Base-by-base conservation (phyloP, 2,113 vertebrate genomes). In the Emydura subglobosa region DNA sequence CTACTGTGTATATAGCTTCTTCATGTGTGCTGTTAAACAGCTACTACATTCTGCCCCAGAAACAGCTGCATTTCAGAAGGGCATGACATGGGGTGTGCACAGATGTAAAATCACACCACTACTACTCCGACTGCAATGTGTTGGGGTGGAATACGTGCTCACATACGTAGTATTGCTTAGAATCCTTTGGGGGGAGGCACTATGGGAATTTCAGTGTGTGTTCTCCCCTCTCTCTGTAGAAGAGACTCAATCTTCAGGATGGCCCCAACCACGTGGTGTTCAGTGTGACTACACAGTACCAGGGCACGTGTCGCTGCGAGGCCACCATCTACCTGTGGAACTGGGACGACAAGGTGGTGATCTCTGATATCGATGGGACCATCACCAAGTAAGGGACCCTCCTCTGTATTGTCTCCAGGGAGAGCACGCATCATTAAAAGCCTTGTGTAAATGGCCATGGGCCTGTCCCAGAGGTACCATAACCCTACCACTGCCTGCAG, bases 331-430 rank as follows among this genome's bases (percentile, higher is more conserved):
- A 99, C 97, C 97, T 99, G 94, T 99, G 99, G 99, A 99, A 99
- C 91, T 99, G 99, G 98, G 97, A 99, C 0, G 99, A 99, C 97
- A 99, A 98, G 47, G 98, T 99, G 97, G 98, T 99, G 96, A 99
- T 99, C 96, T 99, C 99, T 0, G 99, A 99, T 98, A 99, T 99
- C 1, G 99, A 99, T 1, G 99, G 99, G 81, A 99, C 99, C 94
- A 99, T 99, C 97, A 99, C 99, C 29, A 99, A 98, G 99, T 99
- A 97, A 98, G 97, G 78, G 55, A n/a, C 39, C 42, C 7, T 3
- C 12, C 7, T 79, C 83, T 72, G 39, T 85, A 13, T 31, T 86
- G 24, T 24, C 4, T 5, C 2, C 2, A 0, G 14, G n/a, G 25
- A 6, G 42, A 51, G 49, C 68, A 74, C n/a, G 7, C 29, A 31